These are phyloP conservation scores for Capitella teleta DNA, from an alignment of 1,140 invertebrate species.

Conservation along the genomic window DNA sequence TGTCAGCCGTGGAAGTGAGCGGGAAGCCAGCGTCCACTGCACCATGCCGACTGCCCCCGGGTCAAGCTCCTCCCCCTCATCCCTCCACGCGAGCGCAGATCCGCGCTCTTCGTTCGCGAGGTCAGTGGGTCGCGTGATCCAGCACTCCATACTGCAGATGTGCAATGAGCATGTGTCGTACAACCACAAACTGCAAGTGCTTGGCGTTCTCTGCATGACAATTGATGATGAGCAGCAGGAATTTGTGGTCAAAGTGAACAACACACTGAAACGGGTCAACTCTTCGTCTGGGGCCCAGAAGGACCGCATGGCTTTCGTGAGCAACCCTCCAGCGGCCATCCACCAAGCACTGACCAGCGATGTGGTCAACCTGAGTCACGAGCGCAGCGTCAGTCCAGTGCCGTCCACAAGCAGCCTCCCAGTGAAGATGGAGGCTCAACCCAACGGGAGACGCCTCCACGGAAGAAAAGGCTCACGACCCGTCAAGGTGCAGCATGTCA, in stretches of 20 bases:
- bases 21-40: too few species aligned
- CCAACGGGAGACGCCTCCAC: background rate
- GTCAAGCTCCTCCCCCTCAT: too few species aligned
- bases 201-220: conserved; percentile 13
- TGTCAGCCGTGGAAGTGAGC: too few species aligned
- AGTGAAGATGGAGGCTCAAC: background rate
- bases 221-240: conserved; percentile 12
- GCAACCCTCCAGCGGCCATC: background rate
- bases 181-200: conserved; percentile 10
- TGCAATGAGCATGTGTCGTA: conserved; percentile 13
- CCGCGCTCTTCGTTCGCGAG: too few species aligned
- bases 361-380: background rate
- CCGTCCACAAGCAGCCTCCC: too few species aligned
- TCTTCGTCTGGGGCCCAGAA: background rate
- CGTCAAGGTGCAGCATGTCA: conserved; percentile 10
- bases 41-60: too few species aligned
- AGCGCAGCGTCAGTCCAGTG: background rate
- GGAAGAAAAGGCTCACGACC: conserved; percentile 11
- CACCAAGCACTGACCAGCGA: background rate
- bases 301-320: background rate
- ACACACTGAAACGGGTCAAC: conserved; percentile 13
- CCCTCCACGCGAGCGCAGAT: too few species aligned
- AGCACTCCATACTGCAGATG: conserved; percentile 13
- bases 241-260: conserved; percentile 14
- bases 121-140: conserved; percentile 6